Evolutionary conservation across 2,113 vertebrate species (phyloP).

Genomic region (Alces alces): DNA sequence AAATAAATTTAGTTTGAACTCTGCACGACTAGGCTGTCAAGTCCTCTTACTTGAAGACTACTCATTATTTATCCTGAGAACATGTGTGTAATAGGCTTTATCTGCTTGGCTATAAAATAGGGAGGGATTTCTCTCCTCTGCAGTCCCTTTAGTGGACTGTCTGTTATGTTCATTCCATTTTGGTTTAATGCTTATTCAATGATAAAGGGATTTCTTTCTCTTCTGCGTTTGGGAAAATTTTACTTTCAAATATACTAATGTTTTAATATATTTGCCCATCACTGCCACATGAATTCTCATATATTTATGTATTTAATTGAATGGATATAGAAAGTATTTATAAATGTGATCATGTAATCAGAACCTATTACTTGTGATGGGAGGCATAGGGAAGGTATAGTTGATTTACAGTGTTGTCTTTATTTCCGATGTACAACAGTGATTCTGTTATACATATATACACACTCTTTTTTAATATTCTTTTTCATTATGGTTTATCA

Average conservation of each 20-base stretch:
- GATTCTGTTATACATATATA: background rate
- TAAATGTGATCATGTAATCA: background rate
- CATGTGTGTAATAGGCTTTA: background rate
- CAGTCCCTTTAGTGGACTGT: background rate
- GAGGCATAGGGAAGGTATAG: background rate
- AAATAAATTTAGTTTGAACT: background rate
- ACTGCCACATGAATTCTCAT: background rate
- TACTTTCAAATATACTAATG: background rate
- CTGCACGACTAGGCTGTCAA: background rate
- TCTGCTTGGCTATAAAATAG: background rate
- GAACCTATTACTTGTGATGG: background rate
- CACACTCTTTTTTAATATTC: background rate
- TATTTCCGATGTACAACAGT: accelerated
- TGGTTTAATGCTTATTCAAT: background rate
- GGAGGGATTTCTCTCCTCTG: background rate
- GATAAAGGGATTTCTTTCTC: background rate
- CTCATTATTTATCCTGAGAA: background rate
- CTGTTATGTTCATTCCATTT: background rate
- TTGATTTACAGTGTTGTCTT: background rate
- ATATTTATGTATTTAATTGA: background rate
- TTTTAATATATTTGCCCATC: background rate
- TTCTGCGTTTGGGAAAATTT: background rate
- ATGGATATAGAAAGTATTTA: background rate
- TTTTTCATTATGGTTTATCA: background rate
- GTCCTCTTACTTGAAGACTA: background rate